A percentile compares a stretch with the other conserved stretches of the same genome.
Conservation (phyloP, 1,140 invertebrate species). For the Tenebrio molitor region DNA sequence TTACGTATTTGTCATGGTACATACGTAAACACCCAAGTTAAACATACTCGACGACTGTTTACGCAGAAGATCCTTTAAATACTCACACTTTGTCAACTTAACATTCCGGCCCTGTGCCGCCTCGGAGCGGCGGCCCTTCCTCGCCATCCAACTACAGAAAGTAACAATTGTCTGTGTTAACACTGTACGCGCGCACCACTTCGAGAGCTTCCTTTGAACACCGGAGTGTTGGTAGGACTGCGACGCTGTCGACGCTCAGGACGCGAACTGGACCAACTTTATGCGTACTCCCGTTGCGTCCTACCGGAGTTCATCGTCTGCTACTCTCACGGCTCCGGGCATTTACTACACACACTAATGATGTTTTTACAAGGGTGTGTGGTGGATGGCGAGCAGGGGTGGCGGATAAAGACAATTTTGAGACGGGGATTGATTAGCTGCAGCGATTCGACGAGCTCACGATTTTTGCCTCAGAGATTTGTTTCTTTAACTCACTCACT, state of each 20-base stretch:
- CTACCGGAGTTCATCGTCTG: constrained; percentile 26
- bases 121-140: too few relatives aligned
- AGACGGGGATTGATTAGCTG: background rate
- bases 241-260: constrained; percentile 36
- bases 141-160: too few relatives aligned
- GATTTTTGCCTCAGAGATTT: too few relatives aligned
- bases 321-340: background rate
- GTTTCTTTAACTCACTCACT: too few relatives aligned
- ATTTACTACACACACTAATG: constrained; percentile 2
- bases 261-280: constrained; percentile 36
- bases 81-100: constrained; percentile 24
- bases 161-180: too few relatives aligned
- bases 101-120: too few relatives aligned
- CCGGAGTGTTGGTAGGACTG: constrained; percentile 29
- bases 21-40: constrained; percentile 1
- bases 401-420: background rate
- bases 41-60: constrained; percentile 2
- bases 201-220: constrained; percentile 22
- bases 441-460: too few relatives aligned
- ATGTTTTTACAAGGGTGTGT: background rate
- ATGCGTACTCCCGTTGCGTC: constrained; percentile 35
- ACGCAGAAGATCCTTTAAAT: constrained; percentile 5
- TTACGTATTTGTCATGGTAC: background rate
- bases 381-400: background rate
- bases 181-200: constrained; percentile 13